phyloP scores from a whole-genome alignment of 2,113 vertebrate genomes.

The Urocitellus parryii region DNA sequence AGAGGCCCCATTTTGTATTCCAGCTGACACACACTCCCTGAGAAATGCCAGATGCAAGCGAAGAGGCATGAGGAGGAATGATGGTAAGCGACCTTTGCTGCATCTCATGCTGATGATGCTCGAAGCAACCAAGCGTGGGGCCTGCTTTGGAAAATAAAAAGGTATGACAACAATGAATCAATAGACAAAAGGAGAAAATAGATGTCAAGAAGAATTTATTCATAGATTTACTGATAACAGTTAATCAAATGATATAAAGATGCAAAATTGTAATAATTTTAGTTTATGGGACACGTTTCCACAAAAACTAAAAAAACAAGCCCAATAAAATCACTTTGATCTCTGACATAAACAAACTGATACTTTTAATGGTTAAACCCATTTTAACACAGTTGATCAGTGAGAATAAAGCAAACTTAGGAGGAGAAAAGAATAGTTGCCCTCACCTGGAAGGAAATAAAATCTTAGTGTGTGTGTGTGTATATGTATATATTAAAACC shows the following conservation, averaged over 20 bases:
- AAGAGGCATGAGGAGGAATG: not conserved
- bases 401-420: not conserved
- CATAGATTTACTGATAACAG: not conserved
- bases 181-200: not conserved
- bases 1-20: not conserved
- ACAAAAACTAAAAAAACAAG: conserved; percentile 15
- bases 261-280: conserved; percentile 24
- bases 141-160: conserved; percentile 45
- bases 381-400: not conserved
- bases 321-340: not conserved
- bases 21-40: not conserved
- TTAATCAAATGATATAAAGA: not conserved
- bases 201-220: not conserved
- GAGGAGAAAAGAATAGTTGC: not conserved
- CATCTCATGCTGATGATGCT: not conserved
- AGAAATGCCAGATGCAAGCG: not conserved
- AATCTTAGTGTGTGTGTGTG: not conserved
- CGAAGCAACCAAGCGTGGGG: not conserved
- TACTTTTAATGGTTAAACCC: not conserved
- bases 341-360: conserved; percentile 37
- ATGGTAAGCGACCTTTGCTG: not conserved
- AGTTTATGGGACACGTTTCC: not conserved
- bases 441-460: not conserved
- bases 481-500: not conserved
- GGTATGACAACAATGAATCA: not conserved